A percentile compares a stretch with the other conserved stretches of the same genome.
phyloP scores from a whole-genome alignment of 2,888 invertebrate genomes.

The Gastracanthus pulcherrimus region DNA sequence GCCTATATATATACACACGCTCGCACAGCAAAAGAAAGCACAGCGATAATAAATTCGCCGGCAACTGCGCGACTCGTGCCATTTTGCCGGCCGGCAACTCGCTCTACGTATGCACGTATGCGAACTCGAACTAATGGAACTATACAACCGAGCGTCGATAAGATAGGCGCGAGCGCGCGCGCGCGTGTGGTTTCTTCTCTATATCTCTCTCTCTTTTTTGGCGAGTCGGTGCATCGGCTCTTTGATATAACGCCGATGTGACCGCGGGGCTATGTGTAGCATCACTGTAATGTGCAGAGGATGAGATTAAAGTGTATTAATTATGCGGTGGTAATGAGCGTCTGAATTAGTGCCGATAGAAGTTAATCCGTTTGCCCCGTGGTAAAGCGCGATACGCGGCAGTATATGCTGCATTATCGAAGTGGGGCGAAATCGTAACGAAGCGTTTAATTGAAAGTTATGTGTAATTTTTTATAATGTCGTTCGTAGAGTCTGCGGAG shows the following conservation, averaged over 20 bases:
- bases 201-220: neutral
- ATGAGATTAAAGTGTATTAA: neutral
- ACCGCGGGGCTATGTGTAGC: neutral
- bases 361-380: slow-evolving; percentile 14
- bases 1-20: neutral
- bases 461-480: neutral
- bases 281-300: neutral
- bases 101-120: neutral
- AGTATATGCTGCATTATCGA: neutral
- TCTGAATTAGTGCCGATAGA: neutral
- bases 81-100: neutral
- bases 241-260: neutral
- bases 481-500: too few species aligned
- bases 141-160: neutral
- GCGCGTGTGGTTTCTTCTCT: neutral
- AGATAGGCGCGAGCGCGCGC: neutral
- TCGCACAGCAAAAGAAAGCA: neutral
- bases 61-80: slow-evolving; percentile 21
- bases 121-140: slow-evolving; percentile 32
- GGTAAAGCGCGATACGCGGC: neutral
- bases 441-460: slow-evolving; percentile 28
- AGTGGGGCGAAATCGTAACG: neutral
- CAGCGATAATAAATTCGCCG: slow-evolving; percentile 12
- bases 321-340: neutral
- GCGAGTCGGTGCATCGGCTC: too few species aligned